Conservation (phyloP, 2,113 vertebrate genomes). For the Steatornis caripensis region DNA sequence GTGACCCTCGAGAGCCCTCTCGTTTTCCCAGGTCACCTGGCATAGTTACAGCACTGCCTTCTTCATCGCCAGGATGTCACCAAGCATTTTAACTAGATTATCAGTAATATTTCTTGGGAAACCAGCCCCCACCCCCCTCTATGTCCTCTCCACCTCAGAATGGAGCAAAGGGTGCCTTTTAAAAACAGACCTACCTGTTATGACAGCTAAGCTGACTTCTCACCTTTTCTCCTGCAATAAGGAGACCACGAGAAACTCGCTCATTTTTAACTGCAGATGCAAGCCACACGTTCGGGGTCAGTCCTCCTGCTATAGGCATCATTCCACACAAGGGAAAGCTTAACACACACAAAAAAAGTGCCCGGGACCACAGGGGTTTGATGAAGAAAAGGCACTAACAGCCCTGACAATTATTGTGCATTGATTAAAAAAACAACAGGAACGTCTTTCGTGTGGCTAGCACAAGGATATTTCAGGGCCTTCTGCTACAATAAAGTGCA, state of each 20-base stretch:
- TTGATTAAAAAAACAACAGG: background rate
- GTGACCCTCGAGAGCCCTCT: fast-evolving
- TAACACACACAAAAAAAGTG: background rate
- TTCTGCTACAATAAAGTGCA: background rate
- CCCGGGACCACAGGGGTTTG: background rate
- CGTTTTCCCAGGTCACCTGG: background rate
- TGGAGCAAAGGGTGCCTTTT: background rate
- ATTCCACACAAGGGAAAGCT: background rate
- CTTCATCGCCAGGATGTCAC: background rate
- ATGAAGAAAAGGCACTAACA: background rate
- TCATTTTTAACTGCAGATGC: background rate
- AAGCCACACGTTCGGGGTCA: background rate
- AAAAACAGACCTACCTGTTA: background rate
- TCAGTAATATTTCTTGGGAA: background rate
- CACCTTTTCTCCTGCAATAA: background rate
- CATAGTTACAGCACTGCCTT: background rate
- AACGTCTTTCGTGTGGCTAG: background rate
- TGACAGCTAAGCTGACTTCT: background rate
- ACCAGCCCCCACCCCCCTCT: background rate
- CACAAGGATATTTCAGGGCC: background rate
- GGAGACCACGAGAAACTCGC: background rate
- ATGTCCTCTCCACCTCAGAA: background rate
- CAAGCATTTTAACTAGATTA: background rate
- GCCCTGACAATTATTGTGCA: background rate
- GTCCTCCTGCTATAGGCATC: background rate